Conservation (phyloP, 2,888 invertebrate species). For the Drosophila anomalata region DNA sequence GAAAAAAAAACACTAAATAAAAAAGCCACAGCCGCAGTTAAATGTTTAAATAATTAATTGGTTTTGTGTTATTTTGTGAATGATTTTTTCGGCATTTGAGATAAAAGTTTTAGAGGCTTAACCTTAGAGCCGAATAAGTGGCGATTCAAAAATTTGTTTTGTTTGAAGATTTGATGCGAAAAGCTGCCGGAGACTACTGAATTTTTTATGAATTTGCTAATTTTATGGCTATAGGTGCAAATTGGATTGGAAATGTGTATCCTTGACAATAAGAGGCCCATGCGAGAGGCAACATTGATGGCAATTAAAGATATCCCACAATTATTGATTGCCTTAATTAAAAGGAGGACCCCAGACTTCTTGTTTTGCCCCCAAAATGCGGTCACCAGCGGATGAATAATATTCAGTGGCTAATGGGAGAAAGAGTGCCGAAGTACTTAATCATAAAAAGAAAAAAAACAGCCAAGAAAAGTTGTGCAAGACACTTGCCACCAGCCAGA, state of each 20-base stretch:
- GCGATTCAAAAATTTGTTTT: constrained; percentile 27
- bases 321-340: constrained; percentile 69
- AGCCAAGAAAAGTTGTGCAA: constrained; percentile 47
- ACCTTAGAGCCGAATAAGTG: constrained; percentile 29
- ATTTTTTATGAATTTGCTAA: constrained; percentile 14
- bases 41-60: constrained; percentile 67
- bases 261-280: background rate
- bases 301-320: constrained; percentile 51
- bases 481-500: constrained; percentile 14
- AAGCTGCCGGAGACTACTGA: constrained; percentile 24
- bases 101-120: constrained; percentile 35
- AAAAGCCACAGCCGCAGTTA: constrained; percentile 28
- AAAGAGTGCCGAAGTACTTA: constrained; percentile 58
- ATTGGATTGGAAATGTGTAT: constrained; percentile 6
- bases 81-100: constrained; percentile 34
- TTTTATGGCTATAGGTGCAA: constrained; percentile 18
- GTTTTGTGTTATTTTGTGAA: constrained; percentile 44
- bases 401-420: constrained; percentile 57
- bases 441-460: constrained; percentile 39
- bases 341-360: constrained; percentile 33
- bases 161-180: constrained; percentile 11
- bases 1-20: constrained; percentile 1
- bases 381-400: constrained; percentile 46
- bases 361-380: constrained; percentile 32
- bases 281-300: constrained; percentile 5